Evolutionary conservation across 53 echinoderm and acorn worm genomes (phyloP).

Genomic region (Arbacia lixula): DNA sequence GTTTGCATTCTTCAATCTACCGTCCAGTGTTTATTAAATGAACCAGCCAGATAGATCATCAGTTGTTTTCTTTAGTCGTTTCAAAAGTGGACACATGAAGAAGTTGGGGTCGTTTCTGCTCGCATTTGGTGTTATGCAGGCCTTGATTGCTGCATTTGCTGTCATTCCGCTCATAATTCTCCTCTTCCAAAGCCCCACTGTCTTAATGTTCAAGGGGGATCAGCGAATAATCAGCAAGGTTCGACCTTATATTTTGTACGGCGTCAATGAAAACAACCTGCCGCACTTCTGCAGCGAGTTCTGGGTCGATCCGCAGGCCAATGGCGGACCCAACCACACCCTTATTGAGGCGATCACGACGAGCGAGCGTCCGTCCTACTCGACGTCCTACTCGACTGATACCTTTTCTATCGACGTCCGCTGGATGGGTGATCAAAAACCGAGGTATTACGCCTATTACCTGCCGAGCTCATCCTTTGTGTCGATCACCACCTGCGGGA

Average conservation of each 20-base stretch:
- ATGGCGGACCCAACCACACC: background rate
- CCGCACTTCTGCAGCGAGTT: slow-evolving; percentile 9
- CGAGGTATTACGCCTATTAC: background rate
- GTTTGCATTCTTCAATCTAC: too few relatives aligned
- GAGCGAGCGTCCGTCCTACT: background rate
- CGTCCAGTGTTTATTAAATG: too few relatives aligned
- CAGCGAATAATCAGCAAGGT: background rate
- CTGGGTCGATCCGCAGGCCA: background rate
- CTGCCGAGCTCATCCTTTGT: slow-evolving; percentile 11
- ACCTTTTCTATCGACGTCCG: background rate
- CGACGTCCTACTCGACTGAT: background rate
- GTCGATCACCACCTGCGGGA: slow-evolving; percentile 8
- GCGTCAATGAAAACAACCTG: background rate
- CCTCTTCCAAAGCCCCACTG: too few relatives aligned
- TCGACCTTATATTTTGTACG: background rate
- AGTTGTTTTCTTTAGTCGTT: too few relatives aligned
- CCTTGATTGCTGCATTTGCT: too few relatives aligned
- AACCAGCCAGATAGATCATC: too few relatives aligned
- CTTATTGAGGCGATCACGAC: background rate
- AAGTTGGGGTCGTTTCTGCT: too few relatives aligned
- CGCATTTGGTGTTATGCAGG: too few relatives aligned
- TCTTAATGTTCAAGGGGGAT: too few relatives aligned
- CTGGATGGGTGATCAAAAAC: background rate
- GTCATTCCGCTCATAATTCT: too few relatives aligned
- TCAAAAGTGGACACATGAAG: too few relatives aligned